Conservation (phyloP, 2,113 vertebrate genomes). For the Cynoglossus semilaevis region DNA sequence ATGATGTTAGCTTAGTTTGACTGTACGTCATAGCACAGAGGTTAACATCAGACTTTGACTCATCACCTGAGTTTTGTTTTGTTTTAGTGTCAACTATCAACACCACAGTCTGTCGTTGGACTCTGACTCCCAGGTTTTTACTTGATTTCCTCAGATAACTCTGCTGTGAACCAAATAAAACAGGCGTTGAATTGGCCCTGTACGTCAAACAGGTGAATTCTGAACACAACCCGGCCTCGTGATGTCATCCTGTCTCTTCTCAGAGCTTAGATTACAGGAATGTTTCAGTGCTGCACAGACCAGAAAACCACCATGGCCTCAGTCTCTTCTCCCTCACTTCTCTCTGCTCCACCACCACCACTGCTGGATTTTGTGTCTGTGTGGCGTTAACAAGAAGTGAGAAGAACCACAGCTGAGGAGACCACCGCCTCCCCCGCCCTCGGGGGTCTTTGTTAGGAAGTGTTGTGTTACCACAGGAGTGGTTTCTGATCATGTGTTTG, state of each 20-base stretch:
- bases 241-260: conserved; percentile 40
- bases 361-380: too few species aligned
- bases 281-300: background rate
- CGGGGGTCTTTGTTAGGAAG: conserved; percentile 48
- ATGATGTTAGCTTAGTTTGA: too few species aligned
- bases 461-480: conserved; percentile 34
- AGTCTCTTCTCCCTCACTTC: conserved; percentile 1
- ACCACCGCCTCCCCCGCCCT: background rate
- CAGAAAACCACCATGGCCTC: conserved; percentile 12
- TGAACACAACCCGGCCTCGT: conserved; percentile 14
- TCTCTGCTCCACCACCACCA: background rate
- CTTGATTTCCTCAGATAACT: too few species aligned
- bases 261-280: conserved; percentile 14
- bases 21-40: too few species aligned
- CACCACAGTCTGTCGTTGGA: too few species aligned
- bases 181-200: conserved; percentile 1
- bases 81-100: too few species aligned
- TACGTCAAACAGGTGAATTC: conserved; percentile 33
- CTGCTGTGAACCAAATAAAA: conserved; percentile 8
- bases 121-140: too few species aligned
- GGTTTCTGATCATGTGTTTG: conserved; percentile 29
- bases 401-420: too few species aligned
- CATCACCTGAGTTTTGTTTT: too few species aligned
- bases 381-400: too few species aligned
- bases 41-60: too few species aligned